Evolutionary conservation across 2,113 vertebrate genomes (phyloP).

Genomic region (Forbesichthys agassizii): DNA sequence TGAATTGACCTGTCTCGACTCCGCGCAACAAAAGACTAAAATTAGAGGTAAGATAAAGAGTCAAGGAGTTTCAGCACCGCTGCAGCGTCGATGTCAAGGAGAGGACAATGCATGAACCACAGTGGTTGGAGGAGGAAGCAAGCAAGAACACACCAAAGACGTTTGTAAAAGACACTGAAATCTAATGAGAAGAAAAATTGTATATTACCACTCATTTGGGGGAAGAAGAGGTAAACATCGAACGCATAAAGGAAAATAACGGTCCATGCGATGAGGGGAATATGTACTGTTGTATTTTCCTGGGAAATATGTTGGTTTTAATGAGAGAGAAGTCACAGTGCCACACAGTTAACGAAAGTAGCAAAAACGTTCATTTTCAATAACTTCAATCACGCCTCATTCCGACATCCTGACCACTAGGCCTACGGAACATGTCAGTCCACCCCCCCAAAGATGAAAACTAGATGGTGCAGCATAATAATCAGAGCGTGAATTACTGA

Average conservation of each 20-base stretch:
- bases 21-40: constrained; percentile 47
- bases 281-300: constrained; percentile 5
- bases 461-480: neutral
- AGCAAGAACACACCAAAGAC: neutral
- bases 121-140: neutral
- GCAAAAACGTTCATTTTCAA: neutral
- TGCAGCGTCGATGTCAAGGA: constrained; percentile 19
- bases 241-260: constrained; percentile 1
- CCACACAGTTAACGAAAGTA: constrained; percentile 5
- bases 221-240: neutral
- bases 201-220: neutral
- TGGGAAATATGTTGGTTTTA: constrained; percentile 12
- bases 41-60: constrained; percentile 59
- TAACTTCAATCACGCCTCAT: neutral
- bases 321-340: constrained; percentile 1
- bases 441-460: neutral
- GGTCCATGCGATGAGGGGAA: neutral
- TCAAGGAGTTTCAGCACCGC: constrained; percentile 27
- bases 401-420: neutral
- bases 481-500: neutral
- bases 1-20: constrained; percentile 63
- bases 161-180: neutral
- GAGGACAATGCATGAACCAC: constrained; percentile 25
- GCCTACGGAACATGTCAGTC: too few species aligned
- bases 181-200: neutral